Base-by-base conservation (phyloP, 2,113 vertebrate species). In the Noctilio leporinus region DNA sequence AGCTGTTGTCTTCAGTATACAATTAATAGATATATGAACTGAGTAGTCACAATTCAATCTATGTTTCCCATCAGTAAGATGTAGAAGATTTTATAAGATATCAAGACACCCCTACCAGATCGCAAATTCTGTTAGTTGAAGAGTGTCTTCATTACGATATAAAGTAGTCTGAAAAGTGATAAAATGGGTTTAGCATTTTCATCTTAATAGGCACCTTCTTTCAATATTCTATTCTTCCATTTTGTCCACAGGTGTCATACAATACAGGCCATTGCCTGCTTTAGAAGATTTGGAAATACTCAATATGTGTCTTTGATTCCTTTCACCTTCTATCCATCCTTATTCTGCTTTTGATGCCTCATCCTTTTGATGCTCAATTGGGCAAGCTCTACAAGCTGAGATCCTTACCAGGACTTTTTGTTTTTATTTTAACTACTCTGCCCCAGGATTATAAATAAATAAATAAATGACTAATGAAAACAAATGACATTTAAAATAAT, bases 341-440 rank as follows among this genome's bases (percentile, higher is more conserved):
- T 65, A 26, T 11, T 90, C 33, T 84, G 22, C 57, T 91, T 77
- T 30, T 38, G 20, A 62, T 51, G 10, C 11, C 7, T 0, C 8
- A n/a, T 45, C 5, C 14, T 93, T 70, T 28, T n/a, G 38, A 35
- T 76, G 45, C 4, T 64, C 33, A 40, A 59, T 11, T 11, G 72
- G 17, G 40, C 24, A 65, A 43, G 1, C 12, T 26, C 62, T 77
- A 2, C 20, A 17, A 19, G 15, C 62, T 8, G 62, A n/a, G 9
- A 65, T 59, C 2, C 10, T 93, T 80, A 10, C 10, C 4, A 69
- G 28, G 7, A 22, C 0, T 6, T 77, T 55, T 72, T 84, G 59
- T 35, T 96, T 89, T 69, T 53, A 75, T 67, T 38, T 95, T 89
- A 77, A 86, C 0, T 80, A 0, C 10, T 92, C 7, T 89, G 24